Evolutionary conservation across 2,888 invertebrate genomes (phyloP).

Genomic region (Diaperis boleti): DNA sequence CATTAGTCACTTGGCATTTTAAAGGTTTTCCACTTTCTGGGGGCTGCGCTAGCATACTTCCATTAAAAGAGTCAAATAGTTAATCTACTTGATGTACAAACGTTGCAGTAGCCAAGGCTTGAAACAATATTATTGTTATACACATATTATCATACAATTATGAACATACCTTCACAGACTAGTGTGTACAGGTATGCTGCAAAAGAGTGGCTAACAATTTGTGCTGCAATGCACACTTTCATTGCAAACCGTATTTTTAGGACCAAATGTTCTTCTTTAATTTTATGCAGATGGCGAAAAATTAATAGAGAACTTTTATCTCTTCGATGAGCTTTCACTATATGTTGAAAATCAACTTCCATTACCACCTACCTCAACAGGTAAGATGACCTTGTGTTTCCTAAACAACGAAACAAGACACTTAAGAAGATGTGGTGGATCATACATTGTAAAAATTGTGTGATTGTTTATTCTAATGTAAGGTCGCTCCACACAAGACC

Average conservation of each 20-base stretch:
- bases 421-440: constrained; percentile 15
- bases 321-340: not conserved
- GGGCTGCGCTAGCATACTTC: no score
- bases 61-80: constrained; percentile 35
- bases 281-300: not conserved
- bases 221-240: not conserved
- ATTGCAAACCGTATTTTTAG: not conserved
- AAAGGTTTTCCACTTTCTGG: no score
- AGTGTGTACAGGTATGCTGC: not conserved
- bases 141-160: not conserved
- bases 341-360: not conserved
- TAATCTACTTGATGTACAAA: constrained; percentile 30
- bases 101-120: constrained; percentile 33
- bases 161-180: not conserved
- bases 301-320: not conserved
- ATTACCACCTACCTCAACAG: not conserved
- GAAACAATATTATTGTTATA: no score
- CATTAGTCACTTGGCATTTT: no score
- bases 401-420: not conserved
- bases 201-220: not conserved
- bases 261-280: not conserved
- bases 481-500: constrained; percentile 13
- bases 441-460: constrained; percentile 2
- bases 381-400: not conserved
- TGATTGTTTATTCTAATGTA: constrained; percentile 16